Evolutionary conservation across 2,888 invertebrate species (phyloP).

Genomic region (Oligia latruncula): DNA sequence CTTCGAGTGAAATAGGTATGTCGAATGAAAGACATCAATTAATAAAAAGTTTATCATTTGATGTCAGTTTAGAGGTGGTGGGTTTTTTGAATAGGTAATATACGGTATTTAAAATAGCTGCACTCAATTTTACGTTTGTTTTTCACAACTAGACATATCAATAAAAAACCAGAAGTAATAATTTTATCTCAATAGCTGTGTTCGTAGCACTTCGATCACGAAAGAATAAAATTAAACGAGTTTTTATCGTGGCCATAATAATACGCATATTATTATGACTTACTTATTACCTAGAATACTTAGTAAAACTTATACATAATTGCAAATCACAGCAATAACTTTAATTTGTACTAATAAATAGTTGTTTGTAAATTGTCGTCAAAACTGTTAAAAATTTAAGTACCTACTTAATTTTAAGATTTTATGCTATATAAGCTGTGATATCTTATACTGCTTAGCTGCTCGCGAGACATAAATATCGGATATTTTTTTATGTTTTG

Average conservation of each 20-base stretch:
- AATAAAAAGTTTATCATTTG: not conserved
- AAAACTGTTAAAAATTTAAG: not conserved
- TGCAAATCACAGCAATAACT: not conserved
- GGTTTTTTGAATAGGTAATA: not conserved
- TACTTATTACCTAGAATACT: not conserved
- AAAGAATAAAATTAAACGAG: constrained; percentile 27
- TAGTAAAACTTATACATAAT: not conserved
- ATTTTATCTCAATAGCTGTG: not conserved
- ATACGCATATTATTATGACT: not conserved
- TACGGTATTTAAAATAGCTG: not conserved
- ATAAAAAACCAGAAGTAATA: not conserved
- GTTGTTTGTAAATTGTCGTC: not conserved
- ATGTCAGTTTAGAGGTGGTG: not conserved
- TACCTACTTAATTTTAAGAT: not conserved
- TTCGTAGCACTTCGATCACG: not conserved
- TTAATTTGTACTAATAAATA: not conserved
- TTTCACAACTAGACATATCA: not conserved
- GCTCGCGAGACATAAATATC: not conserved
- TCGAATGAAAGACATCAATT: not conserved
- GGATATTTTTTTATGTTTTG: not conserved
- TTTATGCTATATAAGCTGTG: not conserved
- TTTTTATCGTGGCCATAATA: not conserved
- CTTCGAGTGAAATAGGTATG: not conserved
- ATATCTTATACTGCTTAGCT: not conserved
- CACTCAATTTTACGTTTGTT: not conserved